Conservation (phyloP, 2,797 vertebrate species). For the Girardinus metallicus region DNA sequence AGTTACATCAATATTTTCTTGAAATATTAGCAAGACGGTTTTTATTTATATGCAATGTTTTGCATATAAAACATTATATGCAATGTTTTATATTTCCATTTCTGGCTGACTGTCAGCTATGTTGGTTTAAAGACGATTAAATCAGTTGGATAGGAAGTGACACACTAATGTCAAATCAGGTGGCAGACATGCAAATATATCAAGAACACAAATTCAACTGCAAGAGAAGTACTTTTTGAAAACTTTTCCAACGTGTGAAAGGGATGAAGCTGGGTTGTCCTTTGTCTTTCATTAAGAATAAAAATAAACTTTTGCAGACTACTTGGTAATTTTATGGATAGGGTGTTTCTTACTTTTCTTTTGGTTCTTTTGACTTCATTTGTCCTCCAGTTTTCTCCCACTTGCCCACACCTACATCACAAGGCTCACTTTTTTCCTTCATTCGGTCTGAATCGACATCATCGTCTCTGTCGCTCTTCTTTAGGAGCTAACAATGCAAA, state of each 20-base stretch:
- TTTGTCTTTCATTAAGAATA: not conserved
- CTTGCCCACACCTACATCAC: conserved; percentile 84
- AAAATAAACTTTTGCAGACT: not conserved
- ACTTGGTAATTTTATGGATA: not conserved
- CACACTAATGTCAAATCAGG: not conserved
- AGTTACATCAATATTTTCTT: not conserved
- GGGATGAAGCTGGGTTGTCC: not conserved
- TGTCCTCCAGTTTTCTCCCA: conserved; percentile 85
- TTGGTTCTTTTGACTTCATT: conserved; percentile 83
- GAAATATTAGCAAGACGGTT: not conserved
- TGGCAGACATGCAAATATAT: not conserved
- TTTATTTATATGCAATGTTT: not conserved
- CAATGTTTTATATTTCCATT: not conserved
- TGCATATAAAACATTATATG: too few relatives aligned
- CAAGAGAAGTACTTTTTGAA: not conserved
- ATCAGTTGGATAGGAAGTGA: not conserved
- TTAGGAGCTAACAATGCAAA: conserved; percentile 86
- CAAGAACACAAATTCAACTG: not conserved
- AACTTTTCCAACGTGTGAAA: not conserved
- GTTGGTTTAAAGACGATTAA: not conserved
- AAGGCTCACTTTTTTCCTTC: conserved; percentile 88
- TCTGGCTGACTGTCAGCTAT: not conserved
- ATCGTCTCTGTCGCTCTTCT: conserved; percentile 93
- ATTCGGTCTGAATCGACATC: conserved; percentile 86
- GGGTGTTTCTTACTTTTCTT: conserved; percentile 87